Base-by-base conservation (phyloP, 1,140 invertebrate genomes). In the Cydia strobilella region DNA sequence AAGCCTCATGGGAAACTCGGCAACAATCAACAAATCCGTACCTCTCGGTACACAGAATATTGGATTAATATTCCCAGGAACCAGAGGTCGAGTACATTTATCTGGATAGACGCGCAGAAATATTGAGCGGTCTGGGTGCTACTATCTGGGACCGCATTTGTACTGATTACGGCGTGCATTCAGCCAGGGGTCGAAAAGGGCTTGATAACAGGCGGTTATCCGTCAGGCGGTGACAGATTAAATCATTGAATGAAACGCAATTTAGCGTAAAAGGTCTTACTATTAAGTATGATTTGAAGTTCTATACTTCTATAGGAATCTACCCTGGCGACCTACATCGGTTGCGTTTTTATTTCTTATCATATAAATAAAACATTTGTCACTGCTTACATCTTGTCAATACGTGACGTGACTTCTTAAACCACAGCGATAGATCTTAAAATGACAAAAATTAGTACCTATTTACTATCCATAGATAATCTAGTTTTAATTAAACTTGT, bases 71-170 rank as follows among this genome's bases (percentile, higher is more conserved):
- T 82, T 74, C 80, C 74, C 63, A 77, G 79, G 80, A 84, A 76
- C 80, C 79, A 75, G 79, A 83, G 84, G 84, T 88, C 82, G 81
- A 71, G 73, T 83, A 82, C 86, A 89, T 90, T 90, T 86, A 83
- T 89, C 86, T 81, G 84, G 85, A 90, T 90, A 82, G 81, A 85
- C 84, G 83, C 84, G 85, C 82, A 89, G 86, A 90, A 90, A 89
- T 90, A 90, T 90, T 89, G 88, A 89, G 77, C 84, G 82, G 81
- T 74, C 75, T 81, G 76, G 73, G 83, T 76, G 75, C 76, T 74
- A 75, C 81, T 89, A 89, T 87, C 85, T 82, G 73, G 79, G 79
- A 88, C 87, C 88, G 80, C 84, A 91, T 90, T 91, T 91, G 86
- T 90, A 86, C 84, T 90, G 87, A 89, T 91, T 90, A 91, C 87